phyloP scores from a whole-genome alignment of 2,113 vertebrate genomes.

The Lynx canadensis region DNA sequence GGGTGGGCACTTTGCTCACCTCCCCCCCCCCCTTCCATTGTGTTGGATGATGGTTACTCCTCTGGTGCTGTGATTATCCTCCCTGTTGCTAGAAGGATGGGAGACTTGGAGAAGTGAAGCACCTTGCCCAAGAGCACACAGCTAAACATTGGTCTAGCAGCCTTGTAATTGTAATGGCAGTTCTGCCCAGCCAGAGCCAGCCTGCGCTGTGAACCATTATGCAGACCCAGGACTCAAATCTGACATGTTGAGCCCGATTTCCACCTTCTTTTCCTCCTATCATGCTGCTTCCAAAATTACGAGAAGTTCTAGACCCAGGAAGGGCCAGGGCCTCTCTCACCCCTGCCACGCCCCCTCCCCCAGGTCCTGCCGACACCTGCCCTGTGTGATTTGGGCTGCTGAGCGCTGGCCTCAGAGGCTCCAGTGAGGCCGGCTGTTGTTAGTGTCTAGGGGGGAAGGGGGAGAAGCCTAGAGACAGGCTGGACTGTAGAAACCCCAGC shows the following conservation, averaged over 20 bases:
- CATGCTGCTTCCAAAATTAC: neutral
- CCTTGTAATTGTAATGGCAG: neutral
- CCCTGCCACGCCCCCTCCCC: neutral
- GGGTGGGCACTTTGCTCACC: neutral
- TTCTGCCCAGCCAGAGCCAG: neutral
- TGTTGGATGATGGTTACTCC: neutral
- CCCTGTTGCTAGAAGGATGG: neutral
- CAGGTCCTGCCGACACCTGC: neutral
- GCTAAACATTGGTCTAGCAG: neutral
- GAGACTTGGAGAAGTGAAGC: neutral
- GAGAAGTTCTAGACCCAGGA: neutral
- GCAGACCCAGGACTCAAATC: neutral
- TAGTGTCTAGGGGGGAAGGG: neutral
- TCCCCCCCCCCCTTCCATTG: neutral
- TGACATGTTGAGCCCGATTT: neutral
- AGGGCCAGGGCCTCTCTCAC: neutral
- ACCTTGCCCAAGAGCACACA: neutral
- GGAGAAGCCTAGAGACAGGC: neutral
- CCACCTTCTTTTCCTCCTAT: neutral
- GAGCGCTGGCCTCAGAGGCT: neutral
- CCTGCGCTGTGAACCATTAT: neutral
- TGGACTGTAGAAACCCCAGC: neutral
- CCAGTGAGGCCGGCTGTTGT: neutral
- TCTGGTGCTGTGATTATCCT: neutral
- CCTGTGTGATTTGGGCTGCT: neutral